These are phyloP conservation scores for Ammospiza nelsoni DNA, from an alignment of 2,113 vertebrate genomes.

Conservation along the genomic window DNA sequence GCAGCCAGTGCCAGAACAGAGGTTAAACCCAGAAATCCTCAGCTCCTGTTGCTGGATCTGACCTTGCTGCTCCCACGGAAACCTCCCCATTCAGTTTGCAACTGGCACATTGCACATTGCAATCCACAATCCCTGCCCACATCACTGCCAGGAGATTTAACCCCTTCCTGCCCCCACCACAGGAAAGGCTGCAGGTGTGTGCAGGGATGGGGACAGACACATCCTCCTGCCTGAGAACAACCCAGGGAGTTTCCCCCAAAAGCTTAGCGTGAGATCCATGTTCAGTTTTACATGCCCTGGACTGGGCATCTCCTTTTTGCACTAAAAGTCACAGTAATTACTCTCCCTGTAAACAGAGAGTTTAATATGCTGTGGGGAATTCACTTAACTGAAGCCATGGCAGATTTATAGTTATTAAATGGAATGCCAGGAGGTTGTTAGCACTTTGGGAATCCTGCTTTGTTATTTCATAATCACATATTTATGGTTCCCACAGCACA, in stretches of 20 bases:
- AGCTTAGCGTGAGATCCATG: not conserved
- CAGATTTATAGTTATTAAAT: conserved; percentile 64
- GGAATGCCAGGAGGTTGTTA: conserved; percentile 48
- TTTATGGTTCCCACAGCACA: conserved; percentile 56
- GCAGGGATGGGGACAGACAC: not conserved
- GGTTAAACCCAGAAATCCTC: not conserved
- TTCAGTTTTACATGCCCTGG: not conserved
- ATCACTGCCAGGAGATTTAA: not conserved
- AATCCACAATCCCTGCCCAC: not conserved
- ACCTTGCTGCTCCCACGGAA: not conserved
- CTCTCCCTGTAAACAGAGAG: conserved; percentile 27
- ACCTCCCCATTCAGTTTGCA: not conserved
- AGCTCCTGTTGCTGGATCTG: not conserved
- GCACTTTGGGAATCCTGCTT: conserved; percentile 47
- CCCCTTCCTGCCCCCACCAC: not conserved
- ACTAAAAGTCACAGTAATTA: conserved; percentile 4
- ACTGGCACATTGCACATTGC: not conserved
- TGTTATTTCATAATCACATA: conserved; percentile 57
- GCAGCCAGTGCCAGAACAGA: not conserved
- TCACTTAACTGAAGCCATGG: conserved; percentile 30
- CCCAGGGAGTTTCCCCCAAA: not conserved
- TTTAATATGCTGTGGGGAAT: conserved; percentile 40
- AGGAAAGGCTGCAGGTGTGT: not conserved
- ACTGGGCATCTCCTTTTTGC: not conserved
- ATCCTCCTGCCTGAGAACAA: not conserved